Conservation (phyloP, 2,888 invertebrate genomes). For the Clostera curtula region DNA sequence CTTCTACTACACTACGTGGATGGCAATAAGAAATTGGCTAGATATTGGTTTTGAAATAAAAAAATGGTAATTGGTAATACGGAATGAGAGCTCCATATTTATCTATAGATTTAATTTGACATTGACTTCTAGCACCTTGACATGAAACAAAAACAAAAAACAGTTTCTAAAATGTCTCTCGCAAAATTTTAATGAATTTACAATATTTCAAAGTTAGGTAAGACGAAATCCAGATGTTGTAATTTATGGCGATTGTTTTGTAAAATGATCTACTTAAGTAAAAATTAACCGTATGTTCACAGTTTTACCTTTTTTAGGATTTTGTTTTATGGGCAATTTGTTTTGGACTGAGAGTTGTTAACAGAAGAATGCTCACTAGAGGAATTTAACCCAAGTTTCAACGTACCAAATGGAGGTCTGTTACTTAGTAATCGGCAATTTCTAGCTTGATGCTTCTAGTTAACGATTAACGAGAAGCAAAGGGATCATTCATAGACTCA, state of each 20-base stretch:
- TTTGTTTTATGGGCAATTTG: constrained; percentile 35
- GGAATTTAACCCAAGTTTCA: constrained; percentile 26
- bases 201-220: constrained; percentile 46
- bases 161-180: constrained; percentile 57
- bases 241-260: too few relatives aligned
- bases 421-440: constrained; percentile 2
- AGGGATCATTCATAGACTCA: too few relatives aligned
- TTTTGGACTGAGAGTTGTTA: constrained; percentile 30
- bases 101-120: too few relatives aligned
- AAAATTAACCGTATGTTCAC: constrained; percentile 12
- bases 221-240: too few relatives aligned
- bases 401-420: constrained; percentile 53
- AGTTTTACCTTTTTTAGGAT: constrained; percentile 41
- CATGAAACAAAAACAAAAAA: constrained; percentile 66
- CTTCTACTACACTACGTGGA: too few relatives aligned
- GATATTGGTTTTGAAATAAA: too few relatives aligned
- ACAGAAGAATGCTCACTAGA: constrained; percentile 34
- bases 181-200: constrained; percentile 65
- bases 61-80: too few relatives aligned
- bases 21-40: too few relatives aligned
- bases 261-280: too few relatives aligned
- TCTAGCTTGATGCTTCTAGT: too few relatives aligned
- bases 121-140: constrained; percentile 34
- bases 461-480: too few relatives aligned
- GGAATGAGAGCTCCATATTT: too few relatives aligned